phyloP scores from a whole-genome alignment of 2,888 invertebrate genomes.

The Psylliodes chrysocephalus region DNA sequence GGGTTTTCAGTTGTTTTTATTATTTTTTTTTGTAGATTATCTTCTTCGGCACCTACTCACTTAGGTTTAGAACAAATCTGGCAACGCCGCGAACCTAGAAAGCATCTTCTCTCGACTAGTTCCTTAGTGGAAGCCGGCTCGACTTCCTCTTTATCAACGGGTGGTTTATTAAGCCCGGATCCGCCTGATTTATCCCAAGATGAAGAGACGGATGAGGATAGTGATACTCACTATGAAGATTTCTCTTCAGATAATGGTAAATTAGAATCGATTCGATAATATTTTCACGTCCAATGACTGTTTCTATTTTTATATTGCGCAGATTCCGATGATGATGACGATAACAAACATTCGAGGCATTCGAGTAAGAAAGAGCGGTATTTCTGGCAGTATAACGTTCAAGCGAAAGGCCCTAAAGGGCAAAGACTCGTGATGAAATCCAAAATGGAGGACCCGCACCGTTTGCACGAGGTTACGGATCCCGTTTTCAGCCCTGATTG shows the following conservation, averaged over 20 bases:
- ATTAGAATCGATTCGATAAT: no score
- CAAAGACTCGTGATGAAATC: constrained; percentile 87
- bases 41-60: constrained; percentile 89
- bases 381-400: constrained; percentile 99
- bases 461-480: constrained; percentile 90
- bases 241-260: constrained; percentile 82
- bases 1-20: no score
- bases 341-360: constrained; percentile 56
- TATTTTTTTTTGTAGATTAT: no score
- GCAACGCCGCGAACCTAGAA: constrained; percentile 87
- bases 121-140: constrained; percentile 87
- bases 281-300: no score
- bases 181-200: constrained; percentile 87
- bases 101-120: constrained; percentile 86
- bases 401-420: constrained; percentile 97
- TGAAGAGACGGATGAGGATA: constrained; percentile 80
- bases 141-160: constrained; percentile 83
- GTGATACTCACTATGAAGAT: constrained; percentile 89
- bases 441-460: constrained; percentile 90
- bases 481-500: constrained; percentile 96
- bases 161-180: constrained; percentile 85
- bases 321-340: constrained; percentile 76
- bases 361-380: constrained; percentile 81
- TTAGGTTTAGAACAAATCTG: constrained; percentile 85
- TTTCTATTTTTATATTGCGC: constrained; percentile 49